Conservation (phyloP, 2,113 vertebrate species). For the Tragelaphus scriptus region DNA sequence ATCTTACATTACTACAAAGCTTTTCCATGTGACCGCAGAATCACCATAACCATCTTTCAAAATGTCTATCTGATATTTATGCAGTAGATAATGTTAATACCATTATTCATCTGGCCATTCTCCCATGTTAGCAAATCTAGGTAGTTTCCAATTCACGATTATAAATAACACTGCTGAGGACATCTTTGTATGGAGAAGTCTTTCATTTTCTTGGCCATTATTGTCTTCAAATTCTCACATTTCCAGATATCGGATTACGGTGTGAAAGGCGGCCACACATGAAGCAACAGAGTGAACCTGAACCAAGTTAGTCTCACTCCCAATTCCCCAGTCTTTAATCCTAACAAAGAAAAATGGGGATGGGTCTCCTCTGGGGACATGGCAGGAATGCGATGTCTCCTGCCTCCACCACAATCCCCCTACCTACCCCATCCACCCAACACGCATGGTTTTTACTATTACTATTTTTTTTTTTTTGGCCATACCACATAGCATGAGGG, state of each 20-base stretch:
- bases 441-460: neutral
- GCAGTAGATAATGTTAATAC: no score
- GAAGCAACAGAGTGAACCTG: neutral
- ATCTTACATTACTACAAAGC: neutral
- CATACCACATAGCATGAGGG: neutral
- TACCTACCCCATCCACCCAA: neutral
- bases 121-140: neutral
- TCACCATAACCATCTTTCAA: neutral
- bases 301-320: neutral
- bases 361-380: neutral
- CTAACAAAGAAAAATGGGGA: neutral
- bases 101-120: neutral
- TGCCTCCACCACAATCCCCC: no score
- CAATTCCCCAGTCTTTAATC: neutral
- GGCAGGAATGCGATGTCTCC: neutral
- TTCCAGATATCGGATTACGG: neutral
- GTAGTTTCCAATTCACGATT: neutral
- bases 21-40: neutral
- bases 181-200: neutral
- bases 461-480: neutral
- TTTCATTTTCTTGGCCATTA: neutral
- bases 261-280: rapidly evolving
- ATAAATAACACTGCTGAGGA: neutral
- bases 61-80: neutral
- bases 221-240: neutral